phyloP scores from a whole-genome alignment of 1,140 invertebrate species.

The Piezodorus guildinii region DNA sequence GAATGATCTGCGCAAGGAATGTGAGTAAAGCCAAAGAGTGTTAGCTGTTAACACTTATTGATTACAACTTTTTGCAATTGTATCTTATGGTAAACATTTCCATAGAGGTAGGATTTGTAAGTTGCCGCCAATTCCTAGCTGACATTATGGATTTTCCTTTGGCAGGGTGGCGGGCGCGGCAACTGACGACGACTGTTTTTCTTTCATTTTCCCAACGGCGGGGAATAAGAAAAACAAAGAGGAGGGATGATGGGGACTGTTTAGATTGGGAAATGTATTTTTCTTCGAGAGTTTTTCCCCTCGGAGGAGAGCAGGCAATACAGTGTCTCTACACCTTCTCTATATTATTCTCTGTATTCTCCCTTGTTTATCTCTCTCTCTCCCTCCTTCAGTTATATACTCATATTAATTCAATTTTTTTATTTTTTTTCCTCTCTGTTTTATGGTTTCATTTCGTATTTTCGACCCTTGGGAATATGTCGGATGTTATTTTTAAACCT shows the following conservation, averaged over 20 bases:
- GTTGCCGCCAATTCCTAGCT: too few species aligned
- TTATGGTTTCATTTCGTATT: too few species aligned
- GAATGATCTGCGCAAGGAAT: constrained; percentile 22
- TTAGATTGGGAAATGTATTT: constrained; percentile 30
- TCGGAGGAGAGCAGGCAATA: not conserved
- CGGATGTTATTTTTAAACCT: too few species aligned
- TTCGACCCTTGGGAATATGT: too few species aligned
- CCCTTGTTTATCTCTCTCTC: constrained; percentile 11
- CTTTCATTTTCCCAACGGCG: constrained; percentile 28
- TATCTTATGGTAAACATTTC: too few species aligned
- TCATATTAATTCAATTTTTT: too few species aligned
- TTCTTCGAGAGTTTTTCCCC: constrained; percentile 25
- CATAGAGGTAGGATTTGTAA: too few species aligned
- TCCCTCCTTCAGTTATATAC: not conserved
- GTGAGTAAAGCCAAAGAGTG: constrained; percentile 17
- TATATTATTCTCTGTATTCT: constrained; percentile 18
- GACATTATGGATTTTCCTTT: too few species aligned
- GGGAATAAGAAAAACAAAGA: constrained; percentile 30
- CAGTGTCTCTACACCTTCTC: constrained; percentile 1
- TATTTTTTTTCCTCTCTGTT: too few species aligned
- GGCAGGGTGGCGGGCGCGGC: constrained; percentile 1
- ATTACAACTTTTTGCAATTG: too few species aligned
- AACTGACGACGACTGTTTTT: constrained; percentile 24
- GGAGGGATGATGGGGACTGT: constrained; percentile 26
- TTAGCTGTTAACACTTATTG: not conserved